Percentiles rank a stretch among this genome's conserved stretches.
Conservation (phyloP, 2,888 invertebrate species). For the Acanthosepion lycidas region DNA sequence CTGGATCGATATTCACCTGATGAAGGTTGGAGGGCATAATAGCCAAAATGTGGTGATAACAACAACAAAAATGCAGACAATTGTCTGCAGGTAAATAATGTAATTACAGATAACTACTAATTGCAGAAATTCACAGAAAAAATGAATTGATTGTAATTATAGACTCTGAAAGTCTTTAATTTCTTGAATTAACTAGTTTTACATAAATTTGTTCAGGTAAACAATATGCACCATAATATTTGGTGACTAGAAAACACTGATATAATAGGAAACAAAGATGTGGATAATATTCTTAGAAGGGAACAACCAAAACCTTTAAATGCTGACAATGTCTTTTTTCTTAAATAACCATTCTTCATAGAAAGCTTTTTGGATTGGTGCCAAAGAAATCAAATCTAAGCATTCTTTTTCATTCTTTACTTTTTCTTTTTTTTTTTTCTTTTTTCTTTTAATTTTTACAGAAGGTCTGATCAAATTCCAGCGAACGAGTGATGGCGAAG, state of each 20-base stretch:
- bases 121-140: no score
- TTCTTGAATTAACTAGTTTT: no score
- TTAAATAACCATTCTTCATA: not conserved
- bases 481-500: conserved; percentile 91
- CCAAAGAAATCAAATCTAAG: not conserved
- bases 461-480: conserved; percentile 93
- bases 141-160: no score
- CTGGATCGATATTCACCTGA: no score
- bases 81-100: no score
- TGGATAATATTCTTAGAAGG: not conserved
- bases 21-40: no score
- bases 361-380: not conserved
- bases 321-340: not conserved
- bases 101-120: no score
- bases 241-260: not conserved
- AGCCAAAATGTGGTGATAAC: no score
- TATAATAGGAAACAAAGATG: not conserved
- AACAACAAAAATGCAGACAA: no score
- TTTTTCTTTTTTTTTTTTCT: not conserved
- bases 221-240: not conserved
- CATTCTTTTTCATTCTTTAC: not conserved
- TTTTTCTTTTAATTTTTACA: conserved; percentile 67
- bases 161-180: no score
- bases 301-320: not conserved
- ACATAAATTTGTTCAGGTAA: not conserved